Base-by-base conservation (phyloP, 1,140 invertebrate genomes). In the Ganaspis sp. region DNA sequence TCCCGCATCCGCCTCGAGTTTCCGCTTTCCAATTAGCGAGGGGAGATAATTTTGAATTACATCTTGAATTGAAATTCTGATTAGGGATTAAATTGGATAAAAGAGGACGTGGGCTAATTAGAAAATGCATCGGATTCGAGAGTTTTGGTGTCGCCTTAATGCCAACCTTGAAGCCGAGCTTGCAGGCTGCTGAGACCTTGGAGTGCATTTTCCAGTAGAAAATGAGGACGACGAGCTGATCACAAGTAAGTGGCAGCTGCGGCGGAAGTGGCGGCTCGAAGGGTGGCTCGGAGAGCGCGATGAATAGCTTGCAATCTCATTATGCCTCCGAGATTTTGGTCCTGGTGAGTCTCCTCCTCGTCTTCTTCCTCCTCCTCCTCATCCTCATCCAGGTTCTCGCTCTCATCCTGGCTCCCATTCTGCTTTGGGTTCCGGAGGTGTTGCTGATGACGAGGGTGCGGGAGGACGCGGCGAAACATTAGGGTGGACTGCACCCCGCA, bases 401-500 rank as follows among this genome's bases (percentile, higher is more conserved):
- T 78, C 26, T 81, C 74, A 53, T 83, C 76, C 74, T 75, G 77
- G 70, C 72, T 54, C 71, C 70, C 54, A 70, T 77, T 54, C 69
- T 75, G 77, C 58, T 74, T 77, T 64, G 45, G 74, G 76, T 81
- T 73, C 73, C 69, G 76, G 70, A 76, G 78, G 70, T 80, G 82
- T 69, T 77, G 75, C 72, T 81, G 81, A 79, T 82, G 70, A 83
- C 82, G 85, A 87, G 85, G 83, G 84, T 87, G 86, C 83, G 85
- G 83, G 84, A 84, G 80, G 83, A 87, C 82, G 83, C 84, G 87
- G 78, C 86, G 84, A 79, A 87, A 77, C 86, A 83, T 77, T 72
- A 88, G 80, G 81, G 79, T 85, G 83, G 82, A 81, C 83, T 85
- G 87, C 86, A 86, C 86, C 85, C 85, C 87, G 82, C 87, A 84